Evolutionary conservation across 2,888 invertebrate genomes (phyloP).

Genomic region (Dryomyza anilis): DNA sequence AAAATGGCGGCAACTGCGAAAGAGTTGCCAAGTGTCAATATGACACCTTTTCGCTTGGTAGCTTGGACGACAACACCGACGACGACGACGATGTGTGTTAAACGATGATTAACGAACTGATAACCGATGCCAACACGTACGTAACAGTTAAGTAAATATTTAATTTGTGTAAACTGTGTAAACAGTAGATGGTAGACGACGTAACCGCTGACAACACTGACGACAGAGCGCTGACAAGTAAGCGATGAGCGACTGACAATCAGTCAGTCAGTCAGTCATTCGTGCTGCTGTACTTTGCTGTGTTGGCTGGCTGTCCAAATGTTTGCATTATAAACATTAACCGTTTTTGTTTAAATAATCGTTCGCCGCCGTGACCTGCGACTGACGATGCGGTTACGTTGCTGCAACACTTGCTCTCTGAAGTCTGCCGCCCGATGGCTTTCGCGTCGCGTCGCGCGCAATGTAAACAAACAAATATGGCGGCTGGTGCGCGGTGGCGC

Average conservation of each 20-base stretch:
- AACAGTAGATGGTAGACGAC: too few species aligned
- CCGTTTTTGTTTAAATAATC: too few species aligned
- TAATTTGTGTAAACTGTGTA: neutral
- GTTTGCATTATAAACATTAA: too few species aligned
- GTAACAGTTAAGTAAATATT: constrained; percentile 7
- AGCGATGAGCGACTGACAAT: too few species aligned
- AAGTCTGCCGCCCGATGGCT: neutral
- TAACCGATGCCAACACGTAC: neutral
- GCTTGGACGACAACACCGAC: neutral
- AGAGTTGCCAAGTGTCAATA: constrained; percentile 8
- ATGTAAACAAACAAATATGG: neutral
- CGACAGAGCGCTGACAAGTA: too few species aligned
- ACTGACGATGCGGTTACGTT: too few species aligned
- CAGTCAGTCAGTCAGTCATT: neutral
- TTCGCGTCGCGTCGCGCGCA: neutral
- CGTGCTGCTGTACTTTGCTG: too few species aligned
- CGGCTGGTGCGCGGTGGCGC: too few species aligned
- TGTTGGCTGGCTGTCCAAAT: too few species aligned
- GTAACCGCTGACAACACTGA: too few species aligned
- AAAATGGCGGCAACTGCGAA: neutral
- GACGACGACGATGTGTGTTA: neutral
- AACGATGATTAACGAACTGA: neutral
- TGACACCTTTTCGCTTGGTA: constrained; percentile 1
- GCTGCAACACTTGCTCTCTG: neutral
- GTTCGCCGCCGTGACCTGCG: too few species aligned